phyloP scores from a whole-genome alignment of 2,888 invertebrate species.

The Pristionchus maxplancki region DNA sequence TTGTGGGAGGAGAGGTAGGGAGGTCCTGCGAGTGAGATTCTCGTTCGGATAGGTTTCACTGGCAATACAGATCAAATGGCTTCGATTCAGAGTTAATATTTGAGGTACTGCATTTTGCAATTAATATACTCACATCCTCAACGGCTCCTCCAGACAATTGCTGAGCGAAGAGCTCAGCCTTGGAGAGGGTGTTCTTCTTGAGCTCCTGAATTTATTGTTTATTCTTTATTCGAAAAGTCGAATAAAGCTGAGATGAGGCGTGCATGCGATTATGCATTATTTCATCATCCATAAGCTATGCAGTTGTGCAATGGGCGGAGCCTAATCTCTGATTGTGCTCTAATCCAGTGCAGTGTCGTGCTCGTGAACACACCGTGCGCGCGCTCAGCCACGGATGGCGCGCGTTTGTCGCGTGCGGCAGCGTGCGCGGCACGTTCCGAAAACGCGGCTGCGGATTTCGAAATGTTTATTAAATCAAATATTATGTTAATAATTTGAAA shows the following conservation, averaged over 20 bases:
- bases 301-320: neutral
- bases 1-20: too few relatives aligned
- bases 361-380: conserved; percentile 18
- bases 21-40: neutral
- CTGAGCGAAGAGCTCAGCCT: conserved; percentile 43
- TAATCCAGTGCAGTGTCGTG: neutral
- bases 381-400: conserved; percentile 40
- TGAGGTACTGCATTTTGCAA: too few relatives aligned
- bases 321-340: neutral
- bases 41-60: neutral
- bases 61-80: too few relatives aligned
- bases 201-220: conserved; percentile 1
- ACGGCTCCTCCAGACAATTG: neutral
- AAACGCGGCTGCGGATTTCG: conserved; percentile 11
- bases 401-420: conserved; percentile 23
- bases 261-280: too few relatives aligned
- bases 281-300: too few relatives aligned
- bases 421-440: conserved; percentile 25
- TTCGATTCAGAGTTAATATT: too few relatives aligned
- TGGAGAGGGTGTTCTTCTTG: conserved; percentile 38
- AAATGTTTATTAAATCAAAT: neutral
- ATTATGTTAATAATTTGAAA: too few relatives aligned
- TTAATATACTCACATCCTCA: neutral
- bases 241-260: neutral
- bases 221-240: neutral